Conservation (phyloP, 2,797 vertebrate genomes). For the Acrocephalus scirpaceus region DNA sequence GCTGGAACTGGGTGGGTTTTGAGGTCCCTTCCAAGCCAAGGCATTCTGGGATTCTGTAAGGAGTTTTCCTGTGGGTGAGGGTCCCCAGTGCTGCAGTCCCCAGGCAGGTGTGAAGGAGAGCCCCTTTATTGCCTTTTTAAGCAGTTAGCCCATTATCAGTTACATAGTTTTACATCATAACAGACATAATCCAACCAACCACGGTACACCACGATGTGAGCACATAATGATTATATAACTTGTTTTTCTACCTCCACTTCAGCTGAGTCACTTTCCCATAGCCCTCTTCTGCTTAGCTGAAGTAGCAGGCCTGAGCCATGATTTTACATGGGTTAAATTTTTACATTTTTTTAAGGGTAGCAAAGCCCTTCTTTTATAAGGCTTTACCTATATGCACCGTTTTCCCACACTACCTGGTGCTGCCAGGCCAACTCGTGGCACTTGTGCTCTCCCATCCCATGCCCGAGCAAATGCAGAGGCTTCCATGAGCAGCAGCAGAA, state of each 20-base stretch:
- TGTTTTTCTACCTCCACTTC: not conserved
- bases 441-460: not conserved
- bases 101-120: not conserved
- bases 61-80: not conserved
- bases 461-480: accelerated
- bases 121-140: not conserved
- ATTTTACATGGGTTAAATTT: not conserved
- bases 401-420: accelerated
- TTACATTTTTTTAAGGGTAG: not conserved
- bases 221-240: not conserved
- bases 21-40: not conserved
- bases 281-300: not conserved
- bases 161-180: not conserved
- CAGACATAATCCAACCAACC: not conserved
- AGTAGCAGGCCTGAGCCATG: not conserved
- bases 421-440: accelerated
- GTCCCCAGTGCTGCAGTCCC: not conserved
- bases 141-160: not conserved
- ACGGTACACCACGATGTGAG: too few species aligned
- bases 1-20: not conserved
- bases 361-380: not conserved
- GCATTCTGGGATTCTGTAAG: not conserved
- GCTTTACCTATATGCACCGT: not conserved
- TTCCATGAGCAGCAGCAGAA: not conserved
- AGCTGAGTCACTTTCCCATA: not conserved